Base-by-base conservation (phyloP, 2,888 invertebrate species). In the Hirtodrosophila trivittata region DNA sequence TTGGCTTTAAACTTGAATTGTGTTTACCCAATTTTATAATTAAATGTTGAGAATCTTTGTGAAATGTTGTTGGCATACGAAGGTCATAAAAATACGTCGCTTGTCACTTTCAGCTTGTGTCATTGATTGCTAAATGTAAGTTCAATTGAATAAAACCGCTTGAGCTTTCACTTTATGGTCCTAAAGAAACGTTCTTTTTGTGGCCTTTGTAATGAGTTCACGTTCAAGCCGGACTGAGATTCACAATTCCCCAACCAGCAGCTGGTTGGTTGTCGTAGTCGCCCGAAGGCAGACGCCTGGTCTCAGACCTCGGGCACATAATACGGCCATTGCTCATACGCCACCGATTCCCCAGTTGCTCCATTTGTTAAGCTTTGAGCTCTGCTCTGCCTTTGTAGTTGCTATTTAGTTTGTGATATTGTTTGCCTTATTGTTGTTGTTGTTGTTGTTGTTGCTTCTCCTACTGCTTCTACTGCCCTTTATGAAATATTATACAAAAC, bases 401-500 rank as follows among this genome's bases (percentile, higher is more conserved):
- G 32, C 38, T 46, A 32, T 65, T 65, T 57, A 58, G 66, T 72
- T 64, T 58, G 46, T 56, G 37, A 56, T 73, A 62, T 65, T 68
- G 54, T 60, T 63, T 56, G 54, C 21, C 28, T 51, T 32, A 16
- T 28, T 39, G 35, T 43, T 57, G 38, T 47, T 68, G 56, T 51
- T 47, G 14, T 38, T 57, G 45, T 13, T 56, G 42, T 52, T 49
- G 38, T 12, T 33, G 32, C 12, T 30, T 18, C 10, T 51, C 51
- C n/a, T 41, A 39, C 28, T 46, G 47, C 16, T 42, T 33, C 25
- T 43, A 28, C 56, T 64, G 64, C 46, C 55, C 55, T 81, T 70
- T 81, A 69, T 57, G 65, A 74, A 80, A 84, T 77, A 81, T 77
- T 84, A 84, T 85, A 81, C 82, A 70, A 78, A 78, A 78, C 78